Percentiles rank a stretch among this genome's conserved stretches.
Conservation (phyloP, 2,797 vertebrate genomes). For the Xiphophorus birchmanni region DNA sequence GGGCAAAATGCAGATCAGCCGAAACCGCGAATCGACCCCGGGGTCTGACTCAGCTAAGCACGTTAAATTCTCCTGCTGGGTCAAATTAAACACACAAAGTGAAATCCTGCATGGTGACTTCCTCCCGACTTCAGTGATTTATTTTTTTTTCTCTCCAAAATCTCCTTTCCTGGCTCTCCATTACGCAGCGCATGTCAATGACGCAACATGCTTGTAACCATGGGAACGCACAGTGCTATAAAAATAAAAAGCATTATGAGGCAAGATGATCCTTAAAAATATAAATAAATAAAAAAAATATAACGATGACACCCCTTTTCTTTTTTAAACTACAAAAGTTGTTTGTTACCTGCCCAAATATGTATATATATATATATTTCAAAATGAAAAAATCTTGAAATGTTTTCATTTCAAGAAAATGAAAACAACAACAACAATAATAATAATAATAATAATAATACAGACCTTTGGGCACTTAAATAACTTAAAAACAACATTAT, state of each 20-base stretch:
- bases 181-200: conserved; percentile 65
- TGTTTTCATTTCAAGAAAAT: too few species aligned
- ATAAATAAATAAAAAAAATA: background rate
- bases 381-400: too few species aligned
- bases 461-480: too few species aligned
- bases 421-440: too few species aligned
- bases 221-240: background rate
- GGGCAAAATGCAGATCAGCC: background rate
- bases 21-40: background rate
- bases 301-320: background rate
- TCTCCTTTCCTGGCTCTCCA: conserved; percentile 17
- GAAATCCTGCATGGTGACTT: conserved; percentile 46
- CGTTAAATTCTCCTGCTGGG: background rate
- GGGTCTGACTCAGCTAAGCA: background rate
- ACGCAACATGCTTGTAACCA: conserved; percentile 57
- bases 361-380: too few species aligned
- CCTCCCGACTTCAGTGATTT: conserved; percentile 35
- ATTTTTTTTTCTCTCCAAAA: conserved; percentile 23
- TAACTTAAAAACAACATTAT: too few species aligned
- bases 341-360: too few species aligned
- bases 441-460: too few species aligned
- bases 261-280: background rate
- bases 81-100: conserved; percentile 21
- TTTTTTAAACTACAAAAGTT: too few species aligned
- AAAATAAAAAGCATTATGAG: background rate